Evolutionary conservation across 2,113 vertebrate species (phyloP).

Genomic region (Zingel zingel): DNA sequence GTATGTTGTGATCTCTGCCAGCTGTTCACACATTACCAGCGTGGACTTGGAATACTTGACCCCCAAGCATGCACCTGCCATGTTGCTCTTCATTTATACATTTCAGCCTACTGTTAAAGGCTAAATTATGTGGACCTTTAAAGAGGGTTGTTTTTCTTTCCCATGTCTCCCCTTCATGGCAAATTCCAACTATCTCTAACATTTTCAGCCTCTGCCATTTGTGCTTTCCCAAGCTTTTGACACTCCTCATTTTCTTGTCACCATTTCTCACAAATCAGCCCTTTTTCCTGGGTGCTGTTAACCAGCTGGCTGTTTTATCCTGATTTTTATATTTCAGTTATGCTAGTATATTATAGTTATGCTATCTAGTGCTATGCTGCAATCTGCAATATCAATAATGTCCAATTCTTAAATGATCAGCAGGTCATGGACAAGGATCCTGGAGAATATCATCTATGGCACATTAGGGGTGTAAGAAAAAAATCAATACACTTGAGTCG

Average conservation of each 20-base stretch:
- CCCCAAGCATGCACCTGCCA: slow-evolving; percentile 35
- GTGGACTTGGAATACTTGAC: slow-evolving; percentile 47
- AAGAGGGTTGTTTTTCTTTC: not conserved
- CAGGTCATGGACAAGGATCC: not conserved
- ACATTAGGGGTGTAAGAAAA: not conserved
- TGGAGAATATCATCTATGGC: slow-evolving; percentile 9
- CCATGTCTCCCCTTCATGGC: not conserved
- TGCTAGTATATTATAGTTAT: too few species aligned
- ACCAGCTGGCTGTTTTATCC: not conserved
- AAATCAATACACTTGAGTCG: too few species aligned
- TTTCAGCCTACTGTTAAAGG: not conserved
- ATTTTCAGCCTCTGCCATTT: slow-evolving; percentile 24
- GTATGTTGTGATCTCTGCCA: slow-evolving; percentile 34
- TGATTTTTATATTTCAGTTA: not conserved
- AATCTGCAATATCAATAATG: not conserved
- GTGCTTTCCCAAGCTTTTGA: slow-evolving; percentile 15
- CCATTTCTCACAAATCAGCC: slow-evolving; percentile 4
- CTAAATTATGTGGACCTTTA: slow-evolving; percentile 36
- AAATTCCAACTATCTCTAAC: not conserved
- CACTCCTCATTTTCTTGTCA: slow-evolving; percentile 27
- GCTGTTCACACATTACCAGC: slow-evolving; percentile 50
- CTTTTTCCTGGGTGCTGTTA: not conserved
- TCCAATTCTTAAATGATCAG: not conserved
- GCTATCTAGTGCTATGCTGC: not conserved
- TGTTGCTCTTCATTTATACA: slow-evolving; percentile 41